Conservation (phyloP, 2,113 vertebrate genomes). For the Natator depressus region DNA sequence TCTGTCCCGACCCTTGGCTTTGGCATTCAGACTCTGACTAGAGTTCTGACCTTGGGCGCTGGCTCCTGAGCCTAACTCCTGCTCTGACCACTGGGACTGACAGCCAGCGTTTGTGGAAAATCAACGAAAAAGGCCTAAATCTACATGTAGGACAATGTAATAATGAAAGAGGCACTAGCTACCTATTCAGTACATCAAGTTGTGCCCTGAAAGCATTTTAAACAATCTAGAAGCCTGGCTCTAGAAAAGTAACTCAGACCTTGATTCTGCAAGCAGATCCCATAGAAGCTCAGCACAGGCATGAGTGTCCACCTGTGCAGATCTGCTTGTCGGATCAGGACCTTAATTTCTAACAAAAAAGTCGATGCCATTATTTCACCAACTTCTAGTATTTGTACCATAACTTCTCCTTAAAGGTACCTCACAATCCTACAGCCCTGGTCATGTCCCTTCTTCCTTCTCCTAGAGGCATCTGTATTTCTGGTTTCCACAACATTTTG, state of each 20-base stretch:
- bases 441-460: background rate
- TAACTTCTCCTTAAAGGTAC: background rate
- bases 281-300: background rate
- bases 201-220: background rate
- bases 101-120: background rate
- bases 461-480: background rate
- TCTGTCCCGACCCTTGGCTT: too few relatives aligned
- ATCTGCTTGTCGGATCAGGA: background rate
- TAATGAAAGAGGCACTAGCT: background rate
- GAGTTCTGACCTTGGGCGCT: too few relatives aligned
- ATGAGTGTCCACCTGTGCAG: background rate
- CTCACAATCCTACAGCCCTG: background rate
- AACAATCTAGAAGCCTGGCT: background rate
- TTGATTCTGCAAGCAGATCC: background rate
- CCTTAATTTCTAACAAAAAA: background rate
- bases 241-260: background rate
- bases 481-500: background rate
- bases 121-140: background rate
- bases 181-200: background rate
- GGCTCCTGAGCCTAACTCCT: too few relatives aligned
- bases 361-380: background rate
- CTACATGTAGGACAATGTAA: background rate
- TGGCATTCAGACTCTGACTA: too few relatives aligned
- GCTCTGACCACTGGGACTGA: too few relatives aligned
- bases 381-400: background rate